Base-by-base conservation (phyloP, 2,888 invertebrate genomes). In the Sisyra terminalis region DNA sequence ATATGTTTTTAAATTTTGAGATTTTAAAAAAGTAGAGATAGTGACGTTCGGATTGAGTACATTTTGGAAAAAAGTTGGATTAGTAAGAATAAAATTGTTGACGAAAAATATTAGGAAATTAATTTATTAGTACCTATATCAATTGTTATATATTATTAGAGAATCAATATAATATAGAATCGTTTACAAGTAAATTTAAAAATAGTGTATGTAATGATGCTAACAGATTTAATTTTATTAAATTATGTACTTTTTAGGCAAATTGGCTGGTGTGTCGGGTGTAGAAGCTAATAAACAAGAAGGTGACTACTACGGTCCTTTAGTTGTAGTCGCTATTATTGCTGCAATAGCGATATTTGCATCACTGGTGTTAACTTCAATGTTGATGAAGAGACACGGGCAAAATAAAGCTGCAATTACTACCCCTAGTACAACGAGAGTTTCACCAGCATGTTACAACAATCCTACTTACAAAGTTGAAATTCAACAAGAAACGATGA, bases 381-480 rank as follows among this genome's bases (percentile, higher is more conserved):
- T 90, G 50, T 70, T 90, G 31, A 73, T 90, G 54, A 71, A 81
- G 53, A 69, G 87, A 53, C 77, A 64, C 49, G 71, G 71, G 44
- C 73, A 74, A 54, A 73, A 75, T 56, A 79, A 79, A 58, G 73
- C 80, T 55, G 80, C 86, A 48, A 86, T 87, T 56, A 87, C 87
- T 41, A 55, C 60, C 50, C 75, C 86, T 39, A 75, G 72, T 31
- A 72, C 75, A 10, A 75, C 73, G 30, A 65, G 85, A 49, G 85
- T 86, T 57, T 78, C 74, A 50, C 85, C 87, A 40, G 84, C 87
- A n/a, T 85, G 87, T 36, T 89, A 89, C 57, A 89, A 90, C 62
- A 90, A 89, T 66, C 89, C 89, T 37, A 87, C 88, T 54, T 90
- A 89, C 70, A 90, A 90, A 75, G 84, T 89, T 60, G 87, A 87